phyloP scores from a whole-genome alignment of 2,888 invertebrate species.

The Nymphalis polychloros region DNA sequence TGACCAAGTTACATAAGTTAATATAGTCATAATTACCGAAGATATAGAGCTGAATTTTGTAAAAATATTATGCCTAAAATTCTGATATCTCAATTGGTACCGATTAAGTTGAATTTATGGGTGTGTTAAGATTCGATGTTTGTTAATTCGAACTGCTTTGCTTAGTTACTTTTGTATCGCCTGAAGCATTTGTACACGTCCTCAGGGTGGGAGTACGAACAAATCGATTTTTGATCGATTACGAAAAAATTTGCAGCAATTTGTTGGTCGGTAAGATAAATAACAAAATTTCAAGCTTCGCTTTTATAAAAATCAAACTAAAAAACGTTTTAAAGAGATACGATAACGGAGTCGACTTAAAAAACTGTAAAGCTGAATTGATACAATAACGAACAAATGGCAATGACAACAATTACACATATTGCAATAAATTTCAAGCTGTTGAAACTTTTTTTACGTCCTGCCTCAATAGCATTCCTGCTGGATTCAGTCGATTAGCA shows the following conservation, averaged over 20 bases:
- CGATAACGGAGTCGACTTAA: background rate
- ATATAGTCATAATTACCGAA: slow-evolving; percentile 40
- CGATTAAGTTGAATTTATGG: slow-evolving; percentile 60
- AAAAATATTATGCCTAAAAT: slow-evolving; percentile 43
- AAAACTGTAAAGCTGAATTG: background rate
- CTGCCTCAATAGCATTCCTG: too few species aligned
- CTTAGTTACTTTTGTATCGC: slow-evolving; percentile 35
- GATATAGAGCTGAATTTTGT: slow-evolving; percentile 48
- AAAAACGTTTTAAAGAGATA: background rate
- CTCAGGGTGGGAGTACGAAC: slow-evolving; percentile 33
- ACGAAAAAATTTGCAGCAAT: slow-evolving; percentile 18
- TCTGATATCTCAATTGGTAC: slow-evolving; percentile 68
- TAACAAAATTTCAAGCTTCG: background rate
- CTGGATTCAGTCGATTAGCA: too few species aligned
- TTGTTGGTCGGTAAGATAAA: slow-evolving; percentile 21
- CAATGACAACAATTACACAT: too few species aligned
- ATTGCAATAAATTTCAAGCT: too few species aligned
- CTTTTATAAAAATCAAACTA: background rate
- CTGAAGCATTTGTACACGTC: slow-evolving; percentile 34
- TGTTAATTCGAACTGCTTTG: slow-evolving; percentile 48
- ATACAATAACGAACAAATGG: too few species aligned
- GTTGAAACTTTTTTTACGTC: too few species aligned
- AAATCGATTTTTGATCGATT: slow-evolving; percentile 29
- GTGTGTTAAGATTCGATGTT: slow-evolving; percentile 58
- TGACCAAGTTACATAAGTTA: slow-evolving; percentile 46